Evolutionary conservation across 2,113 vertebrate genomes (phyloP).

Genomic region (Chrysemys picta): DNA sequence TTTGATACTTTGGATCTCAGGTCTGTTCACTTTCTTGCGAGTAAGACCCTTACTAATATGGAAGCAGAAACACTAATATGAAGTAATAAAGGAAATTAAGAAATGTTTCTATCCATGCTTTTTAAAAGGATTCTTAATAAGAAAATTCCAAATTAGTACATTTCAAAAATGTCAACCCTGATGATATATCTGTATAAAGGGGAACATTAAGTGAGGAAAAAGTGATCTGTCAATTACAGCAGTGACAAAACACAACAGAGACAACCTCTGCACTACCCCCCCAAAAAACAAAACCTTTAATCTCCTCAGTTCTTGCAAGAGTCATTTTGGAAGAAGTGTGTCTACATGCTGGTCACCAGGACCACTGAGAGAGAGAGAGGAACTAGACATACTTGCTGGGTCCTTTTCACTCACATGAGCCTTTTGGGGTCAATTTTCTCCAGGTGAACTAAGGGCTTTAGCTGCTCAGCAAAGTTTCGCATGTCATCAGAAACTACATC

Average conservation of each 20-base stretch:
- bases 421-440: constrained; percentile 98
- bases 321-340: neutral
- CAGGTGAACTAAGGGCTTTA: constrained; percentile 94
- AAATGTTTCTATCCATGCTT: neutral
- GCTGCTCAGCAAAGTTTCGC: constrained; percentile 95
- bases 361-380: neutral
- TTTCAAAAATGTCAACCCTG: neutral
- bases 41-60: accelerated
- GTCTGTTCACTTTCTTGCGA: neutral
- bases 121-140: neutral
- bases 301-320: neutral
- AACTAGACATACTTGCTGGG: neutral
- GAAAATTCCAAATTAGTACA: neutral
- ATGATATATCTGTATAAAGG: no score
- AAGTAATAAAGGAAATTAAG: neutral
- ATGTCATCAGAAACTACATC: constrained; percentile 92
- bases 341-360: neutral
- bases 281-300: neutral
- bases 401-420: constrained; percentile 75
- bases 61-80: accelerated
- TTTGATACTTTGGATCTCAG: accelerated
- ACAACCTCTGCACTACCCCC: neutral
- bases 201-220: neutral
- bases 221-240: accelerated
- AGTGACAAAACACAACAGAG: neutral